phyloP scores from a whole-genome alignment of 2,113 vertebrate species.

The Hemiscyllium ocellatum region DNA sequence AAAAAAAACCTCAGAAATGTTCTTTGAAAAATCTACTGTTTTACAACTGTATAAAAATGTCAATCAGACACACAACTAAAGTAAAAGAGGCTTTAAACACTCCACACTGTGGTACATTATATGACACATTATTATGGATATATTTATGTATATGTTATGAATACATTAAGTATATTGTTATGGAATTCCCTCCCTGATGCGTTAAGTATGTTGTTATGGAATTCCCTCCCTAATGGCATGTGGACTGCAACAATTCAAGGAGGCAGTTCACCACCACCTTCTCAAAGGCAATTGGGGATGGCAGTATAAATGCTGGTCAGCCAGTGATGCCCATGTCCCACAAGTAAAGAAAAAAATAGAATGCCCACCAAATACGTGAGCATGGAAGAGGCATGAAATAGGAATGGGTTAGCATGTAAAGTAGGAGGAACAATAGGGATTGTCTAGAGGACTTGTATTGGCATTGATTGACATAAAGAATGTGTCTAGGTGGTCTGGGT shows the following conservation, averaged over 20 bases:
- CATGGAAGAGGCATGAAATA: neutral
- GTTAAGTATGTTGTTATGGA: no score
- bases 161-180: no score
- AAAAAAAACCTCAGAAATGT: neutral
- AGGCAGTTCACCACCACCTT: no score
- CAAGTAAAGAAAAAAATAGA: no score
- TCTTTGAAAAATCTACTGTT: neutral
- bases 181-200: no score
- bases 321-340: no score
- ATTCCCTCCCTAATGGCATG: no score
- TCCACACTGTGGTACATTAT: neutral
- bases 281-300: no score
- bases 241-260: no score
- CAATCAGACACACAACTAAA: neutral
- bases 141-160: neutral
- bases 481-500: neutral
- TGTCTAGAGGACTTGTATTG: neutral
- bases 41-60: neutral
- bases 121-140: neutral
- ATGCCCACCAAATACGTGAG: neutral
- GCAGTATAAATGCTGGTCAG: no score
- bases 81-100: neutral
- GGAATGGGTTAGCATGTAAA: neutral
- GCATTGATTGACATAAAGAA: neutral
- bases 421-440: neutral